Evolutionary conservation across 1,140 invertebrate species (phyloP).

Genomic region (Achroia grisella): DNA sequence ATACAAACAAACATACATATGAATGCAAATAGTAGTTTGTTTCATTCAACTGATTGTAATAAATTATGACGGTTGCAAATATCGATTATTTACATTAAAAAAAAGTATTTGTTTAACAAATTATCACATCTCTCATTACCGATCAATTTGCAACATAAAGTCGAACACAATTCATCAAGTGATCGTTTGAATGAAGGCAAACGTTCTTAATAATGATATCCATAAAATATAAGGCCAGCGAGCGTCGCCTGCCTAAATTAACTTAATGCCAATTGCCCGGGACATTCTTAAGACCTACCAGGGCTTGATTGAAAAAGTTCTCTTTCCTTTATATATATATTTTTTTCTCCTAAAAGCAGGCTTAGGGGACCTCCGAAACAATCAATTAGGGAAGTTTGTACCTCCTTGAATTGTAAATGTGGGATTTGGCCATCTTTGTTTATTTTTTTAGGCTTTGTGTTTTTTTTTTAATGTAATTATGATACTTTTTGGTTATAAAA

Average conservation of each 20-base stretch:
- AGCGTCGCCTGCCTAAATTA: neutral
- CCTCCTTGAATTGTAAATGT: conserved; percentile 55
- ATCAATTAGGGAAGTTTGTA: conserved; percentile 57
- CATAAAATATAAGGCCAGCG: neutral
- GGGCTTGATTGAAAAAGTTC: conserved; percentile 47
- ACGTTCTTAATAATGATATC: neutral
- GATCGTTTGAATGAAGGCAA: no score
- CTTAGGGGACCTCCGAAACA: conserved; percentile 44
- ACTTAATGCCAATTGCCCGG: no score
- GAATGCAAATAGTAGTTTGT: no score
- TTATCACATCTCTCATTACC: no score
- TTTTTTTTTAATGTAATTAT: conserved; percentile 18
- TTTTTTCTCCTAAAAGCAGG: conserved; percentile 23
- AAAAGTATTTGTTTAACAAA: no score
- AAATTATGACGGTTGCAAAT: no score
- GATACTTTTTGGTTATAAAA: conserved; percentile 3
- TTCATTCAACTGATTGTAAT: no score
- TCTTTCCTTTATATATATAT: conserved; percentile 5
- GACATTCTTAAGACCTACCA: conserved; percentile 21
- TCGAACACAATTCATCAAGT: no score
- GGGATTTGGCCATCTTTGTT: conserved; percentile 24
- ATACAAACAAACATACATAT: no score
- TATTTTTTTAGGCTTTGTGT: conserved; percentile 12
- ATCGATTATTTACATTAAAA: no score
- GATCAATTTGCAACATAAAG: no score